These are phyloP conservation scores for Artemia franciscana DNA, from an alignment of 1,140 invertebrate species.

Conservation along the genomic window DNA sequence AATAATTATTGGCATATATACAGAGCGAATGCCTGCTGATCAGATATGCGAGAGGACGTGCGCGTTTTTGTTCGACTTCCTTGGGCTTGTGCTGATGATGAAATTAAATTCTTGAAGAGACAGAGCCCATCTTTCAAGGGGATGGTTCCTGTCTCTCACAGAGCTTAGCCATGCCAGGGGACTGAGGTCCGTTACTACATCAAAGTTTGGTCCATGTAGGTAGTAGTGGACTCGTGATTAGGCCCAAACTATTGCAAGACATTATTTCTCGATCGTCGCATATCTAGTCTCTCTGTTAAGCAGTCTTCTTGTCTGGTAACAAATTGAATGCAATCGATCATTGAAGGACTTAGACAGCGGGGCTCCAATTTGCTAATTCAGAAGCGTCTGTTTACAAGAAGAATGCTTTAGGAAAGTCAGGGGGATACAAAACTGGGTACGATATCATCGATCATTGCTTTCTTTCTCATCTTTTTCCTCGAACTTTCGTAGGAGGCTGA, in stretches of 20 bases:
- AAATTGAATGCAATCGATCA: neutral
- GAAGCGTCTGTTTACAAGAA: slow-evolving; percentile 17
- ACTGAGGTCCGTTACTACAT: slow-evolving; percentile 8
- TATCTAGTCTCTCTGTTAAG: slow-evolving; percentile 12
- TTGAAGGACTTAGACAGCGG: slow-evolving; percentile 15
- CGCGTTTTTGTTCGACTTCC: neutral
- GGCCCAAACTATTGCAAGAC: slow-evolving; percentile 16
- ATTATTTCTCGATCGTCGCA: slow-evolving; percentile 17
- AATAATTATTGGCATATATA: neutral
- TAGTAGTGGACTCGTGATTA: slow-evolving; percentile 16
- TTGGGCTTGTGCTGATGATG: neutral
- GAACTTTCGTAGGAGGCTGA: neutral
- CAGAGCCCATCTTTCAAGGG: neutral
- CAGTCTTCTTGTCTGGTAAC: no score
- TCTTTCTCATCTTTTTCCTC: neutral
- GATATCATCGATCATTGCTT: slow-evolving; percentile 10
- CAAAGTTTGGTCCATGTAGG: slow-evolving; percentile 14
- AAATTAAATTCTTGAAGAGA: neutral
- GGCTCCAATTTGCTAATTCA: slow-evolving; percentile 18
- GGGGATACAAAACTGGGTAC: slow-evolving; percentile 15
- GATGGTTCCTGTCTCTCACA: neutral
- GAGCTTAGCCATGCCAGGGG: neutral
- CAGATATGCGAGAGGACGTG: neutral
- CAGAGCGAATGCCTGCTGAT: neutral
- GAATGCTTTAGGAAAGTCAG: slow-evolving; percentile 14